These are phyloP conservation scores for Echinops telfairi DNA, from an alignment of 2,113 vertebrate species.

Conservation along the genomic window DNA sequence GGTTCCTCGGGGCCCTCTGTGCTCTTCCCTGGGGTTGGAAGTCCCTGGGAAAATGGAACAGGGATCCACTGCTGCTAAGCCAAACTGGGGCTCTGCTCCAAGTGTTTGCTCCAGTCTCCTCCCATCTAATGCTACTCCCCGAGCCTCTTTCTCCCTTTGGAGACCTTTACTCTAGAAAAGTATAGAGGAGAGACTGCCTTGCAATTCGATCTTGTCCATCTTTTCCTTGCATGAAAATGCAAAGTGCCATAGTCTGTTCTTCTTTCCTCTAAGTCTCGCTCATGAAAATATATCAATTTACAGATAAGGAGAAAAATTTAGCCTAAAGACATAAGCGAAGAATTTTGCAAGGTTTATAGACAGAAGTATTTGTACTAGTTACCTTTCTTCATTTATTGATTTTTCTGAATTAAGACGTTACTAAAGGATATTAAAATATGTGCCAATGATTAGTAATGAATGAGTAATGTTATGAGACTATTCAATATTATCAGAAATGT, in stretches of 20 bases:
- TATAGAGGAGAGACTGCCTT: too few relatives aligned
- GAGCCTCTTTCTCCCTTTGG: neutral
- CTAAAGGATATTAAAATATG: neutral
- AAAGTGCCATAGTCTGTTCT: neutral
- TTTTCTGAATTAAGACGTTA: constrained; percentile 2
- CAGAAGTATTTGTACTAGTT: neutral
- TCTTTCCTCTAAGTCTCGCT: neutral
- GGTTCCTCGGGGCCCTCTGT: fast-evolving
- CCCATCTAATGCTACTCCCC: neutral
- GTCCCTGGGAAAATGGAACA: neutral
- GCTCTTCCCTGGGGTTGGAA: neutral
- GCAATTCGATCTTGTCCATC: neutral
- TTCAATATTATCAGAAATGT: neutral
- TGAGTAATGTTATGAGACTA: neutral
- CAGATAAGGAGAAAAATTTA: neutral
- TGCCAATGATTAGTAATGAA: constrained; percentile 11
- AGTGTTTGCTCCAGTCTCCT: neutral
- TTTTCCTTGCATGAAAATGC: neutral
- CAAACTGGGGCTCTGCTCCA: neutral
- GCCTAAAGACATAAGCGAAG: neutral
- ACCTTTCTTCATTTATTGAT: neutral
- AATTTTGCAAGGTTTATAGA: neutral
- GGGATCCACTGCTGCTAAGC: neutral
- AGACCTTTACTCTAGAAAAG: neutral
- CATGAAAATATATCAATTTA: neutral